Evolutionary conservation across 2,113 vertebrate species (phyloP).

Genomic region (Datnioides undecimradiatus): DNA sequence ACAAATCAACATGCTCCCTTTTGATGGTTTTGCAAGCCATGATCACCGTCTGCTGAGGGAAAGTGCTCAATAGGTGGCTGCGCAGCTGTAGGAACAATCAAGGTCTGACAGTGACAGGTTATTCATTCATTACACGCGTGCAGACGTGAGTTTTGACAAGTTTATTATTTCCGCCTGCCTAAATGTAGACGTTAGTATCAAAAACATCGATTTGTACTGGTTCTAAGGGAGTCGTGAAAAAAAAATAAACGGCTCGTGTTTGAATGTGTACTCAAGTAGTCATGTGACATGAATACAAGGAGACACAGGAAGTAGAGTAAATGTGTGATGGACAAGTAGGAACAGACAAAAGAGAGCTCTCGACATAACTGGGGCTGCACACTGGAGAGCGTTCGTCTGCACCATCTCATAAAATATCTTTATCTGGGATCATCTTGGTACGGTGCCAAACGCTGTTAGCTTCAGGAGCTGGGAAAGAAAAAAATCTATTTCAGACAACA

Average conservation of each 20-base stretch:
- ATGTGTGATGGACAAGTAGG: slow-evolving; percentile 65
- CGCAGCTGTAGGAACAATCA: slow-evolving; percentile 20
- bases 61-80: slow-evolving; percentile 16
- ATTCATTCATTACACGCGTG: neutral
- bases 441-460: slow-evolving; percentile 73
- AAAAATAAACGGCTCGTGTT: slow-evolving; percentile 20
- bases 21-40: slow-evolving; percentile 58
- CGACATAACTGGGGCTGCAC: slow-evolving; percentile 76
- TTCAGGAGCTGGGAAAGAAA: slow-evolving; percentile 68
- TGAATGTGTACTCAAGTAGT: slow-evolving; percentile 23
- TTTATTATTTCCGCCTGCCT: slow-evolving; percentile 1
- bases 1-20: slow-evolving; percentile 64
- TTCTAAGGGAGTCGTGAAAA: neutral
- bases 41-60: slow-evolving; percentile 46
- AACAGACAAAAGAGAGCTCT: slow-evolving; percentile 65
- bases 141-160: neutral
- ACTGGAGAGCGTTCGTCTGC: slow-evolving; percentile 72
- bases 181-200: slow-evolving; percentile 28
- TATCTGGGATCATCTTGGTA: slow-evolving; percentile 75
- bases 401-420: slow-evolving; percentile 75
- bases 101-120: slow-evolving; percentile 4
- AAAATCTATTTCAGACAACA: slow-evolving; percentile 70
- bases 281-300: slow-evolving; percentile 25
- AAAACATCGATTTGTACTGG: neutral
- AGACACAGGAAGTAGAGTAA: slow-evolving; percentile 44